phyloP scores from a whole-genome alignment of 2,888 invertebrate genomes.

The Caenorhabditis imperialis region DNA sequence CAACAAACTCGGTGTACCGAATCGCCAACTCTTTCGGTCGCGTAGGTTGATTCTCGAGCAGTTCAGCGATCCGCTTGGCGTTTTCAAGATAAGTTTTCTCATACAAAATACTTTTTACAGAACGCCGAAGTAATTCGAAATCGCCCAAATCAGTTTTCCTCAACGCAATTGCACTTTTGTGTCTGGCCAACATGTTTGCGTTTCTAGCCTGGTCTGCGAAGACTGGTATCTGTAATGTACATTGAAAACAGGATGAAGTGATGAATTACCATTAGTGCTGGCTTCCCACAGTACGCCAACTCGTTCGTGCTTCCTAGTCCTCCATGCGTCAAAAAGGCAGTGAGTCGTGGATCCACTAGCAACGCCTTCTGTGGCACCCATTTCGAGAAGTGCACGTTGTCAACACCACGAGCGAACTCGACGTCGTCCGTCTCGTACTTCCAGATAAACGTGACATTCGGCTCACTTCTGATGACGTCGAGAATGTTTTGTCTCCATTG shows the following conservation, averaged over 20 bases:
- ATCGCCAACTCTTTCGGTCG: constrained; percentile 34
- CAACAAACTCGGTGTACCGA: constrained; percentile 43
- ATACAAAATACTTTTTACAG: constrained; percentile 26
- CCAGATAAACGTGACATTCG: constrained; percentile 55
- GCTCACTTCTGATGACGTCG: constrained; percentile 27
- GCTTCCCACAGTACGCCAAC: constrained; percentile 43
- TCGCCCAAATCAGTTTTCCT: constrained; percentile 41
- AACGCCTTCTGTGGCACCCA: constrained; percentile 53
- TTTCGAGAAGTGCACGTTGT: constrained; percentile 38
- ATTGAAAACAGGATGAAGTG: constrained; percentile 1
- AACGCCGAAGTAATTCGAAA: constrained; percentile 8
- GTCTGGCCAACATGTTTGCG: constrained; percentile 51
- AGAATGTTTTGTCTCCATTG: too few species aligned
- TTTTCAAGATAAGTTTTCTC: constrained; percentile 15
- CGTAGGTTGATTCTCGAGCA: constrained; percentile 41
- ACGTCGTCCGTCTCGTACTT: constrained; percentile 44
- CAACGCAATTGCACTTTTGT: constrained; percentile 33
- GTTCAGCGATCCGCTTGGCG: constrained; percentile 17
- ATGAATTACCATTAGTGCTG: constrained; percentile 51
- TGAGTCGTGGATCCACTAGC: constrained; percentile 40
- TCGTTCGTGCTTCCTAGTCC: constrained; percentile 53
- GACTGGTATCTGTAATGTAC: background rate
- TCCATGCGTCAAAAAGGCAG: constrained; percentile 49
- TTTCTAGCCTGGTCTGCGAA: constrained; percentile 56
- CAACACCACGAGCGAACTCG: constrained; percentile 15